phyloP scores from a whole-genome alignment of 2,113 vertebrate species.

The Ptilonorhynchus violaceus region DNA sequence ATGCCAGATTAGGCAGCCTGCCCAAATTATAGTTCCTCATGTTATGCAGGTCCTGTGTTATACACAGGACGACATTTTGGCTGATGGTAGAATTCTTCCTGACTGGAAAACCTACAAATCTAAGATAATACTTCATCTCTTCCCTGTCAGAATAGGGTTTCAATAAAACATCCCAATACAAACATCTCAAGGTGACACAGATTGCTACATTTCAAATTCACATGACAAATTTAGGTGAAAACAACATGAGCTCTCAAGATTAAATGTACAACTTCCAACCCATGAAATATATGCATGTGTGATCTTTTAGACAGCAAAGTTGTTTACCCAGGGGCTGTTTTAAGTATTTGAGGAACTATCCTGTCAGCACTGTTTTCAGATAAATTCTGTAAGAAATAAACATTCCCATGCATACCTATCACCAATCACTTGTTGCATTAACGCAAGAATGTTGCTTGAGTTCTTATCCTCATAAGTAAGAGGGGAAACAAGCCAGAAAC shows the following conservation, averaged over 20 bases:
- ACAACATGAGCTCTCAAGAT: conserved; percentile 29
- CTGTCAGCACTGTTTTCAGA: conserved; percentile 21
- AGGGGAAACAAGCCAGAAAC: background rate
- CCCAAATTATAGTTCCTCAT: background rate
- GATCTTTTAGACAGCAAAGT: conserved; percentile 40
- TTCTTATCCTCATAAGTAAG: background rate
- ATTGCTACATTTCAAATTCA: conserved; percentile 38
- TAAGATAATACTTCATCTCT: background rate
- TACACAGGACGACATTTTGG: background rate
- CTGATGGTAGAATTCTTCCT: background rate
- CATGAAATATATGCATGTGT: conserved; percentile 26
- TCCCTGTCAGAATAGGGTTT: background rate
- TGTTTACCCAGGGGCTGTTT: conserved; percentile 35
- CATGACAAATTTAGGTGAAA: conserved; percentile 49
- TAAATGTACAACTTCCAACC: background rate
- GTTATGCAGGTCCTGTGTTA: background rate
- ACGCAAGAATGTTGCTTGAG: background rate
- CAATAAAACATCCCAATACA: background rate
- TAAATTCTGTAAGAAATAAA: conserved; percentile 10
- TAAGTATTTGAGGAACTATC: background rate
- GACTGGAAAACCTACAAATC: background rate
- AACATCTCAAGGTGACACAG: conserved; percentile 33
- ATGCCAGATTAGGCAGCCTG: background rate
- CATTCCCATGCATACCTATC: background rate
- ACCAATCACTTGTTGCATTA: background rate